These are phyloP conservation scores for Centropus bengalensis DNA, from an alignment of 2,113 vertebrate species.

Conservation along the genomic window DNA sequence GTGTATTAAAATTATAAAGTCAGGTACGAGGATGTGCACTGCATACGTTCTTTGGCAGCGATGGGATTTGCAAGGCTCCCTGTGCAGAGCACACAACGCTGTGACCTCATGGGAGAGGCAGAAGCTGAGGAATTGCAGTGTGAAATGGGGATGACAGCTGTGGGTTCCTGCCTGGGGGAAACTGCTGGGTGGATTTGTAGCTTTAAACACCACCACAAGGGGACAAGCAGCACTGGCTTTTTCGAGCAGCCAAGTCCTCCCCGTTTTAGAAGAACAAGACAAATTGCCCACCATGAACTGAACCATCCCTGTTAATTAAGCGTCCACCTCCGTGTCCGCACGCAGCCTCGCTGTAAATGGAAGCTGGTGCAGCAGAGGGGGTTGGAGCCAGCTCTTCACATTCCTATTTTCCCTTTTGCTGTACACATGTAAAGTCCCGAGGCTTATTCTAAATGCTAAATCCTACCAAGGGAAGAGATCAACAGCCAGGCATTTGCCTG, in stretches of 20 bases:
- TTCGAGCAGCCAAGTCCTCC: neutral
- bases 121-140: neutral
- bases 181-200: neutral
- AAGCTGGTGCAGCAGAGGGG: neutral
- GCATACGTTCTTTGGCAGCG: neutral
- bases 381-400: neutral
- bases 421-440: neutral
- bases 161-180: neutral
- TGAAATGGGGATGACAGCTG: neutral
- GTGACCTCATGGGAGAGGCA: neutral
- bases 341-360: neutral
- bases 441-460: slow-evolving; percentile 32
- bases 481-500: neutral
- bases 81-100: neutral
- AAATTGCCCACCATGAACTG: neutral
- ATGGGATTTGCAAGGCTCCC: neutral
- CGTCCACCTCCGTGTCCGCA: neutral
- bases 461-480: neutral
- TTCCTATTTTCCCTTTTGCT: neutral
- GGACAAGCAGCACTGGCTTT: neutral
- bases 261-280: neutral
- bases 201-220: neutral
- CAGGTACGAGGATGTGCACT: neutral
- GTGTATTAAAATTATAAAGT: neutral
- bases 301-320: neutral